Conservation (phyloP, 2,888 invertebrate species). For the Caradrina kadenii region DNA sequence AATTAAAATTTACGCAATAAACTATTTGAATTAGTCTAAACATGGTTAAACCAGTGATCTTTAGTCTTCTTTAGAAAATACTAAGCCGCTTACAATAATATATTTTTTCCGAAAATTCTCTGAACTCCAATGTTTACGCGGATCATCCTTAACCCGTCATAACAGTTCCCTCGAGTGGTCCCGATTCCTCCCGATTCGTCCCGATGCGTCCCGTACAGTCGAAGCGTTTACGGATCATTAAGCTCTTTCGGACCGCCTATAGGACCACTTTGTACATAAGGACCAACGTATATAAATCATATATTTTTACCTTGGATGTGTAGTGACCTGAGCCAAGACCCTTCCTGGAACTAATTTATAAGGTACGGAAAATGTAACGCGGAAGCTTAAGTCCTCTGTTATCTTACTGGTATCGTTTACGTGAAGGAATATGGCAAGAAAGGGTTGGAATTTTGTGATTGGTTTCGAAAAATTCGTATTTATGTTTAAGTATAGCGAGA, state of each 20-base stretch:
- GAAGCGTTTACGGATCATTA: conserved; percentile 73
- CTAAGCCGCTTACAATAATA: neutral
- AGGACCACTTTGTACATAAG: conserved; percentile 55
- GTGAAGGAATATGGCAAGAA: neutral
- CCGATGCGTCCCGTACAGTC: conserved; percentile 63
- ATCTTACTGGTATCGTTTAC: conserved; percentile 15
- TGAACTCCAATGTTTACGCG: conserved; percentile 40
- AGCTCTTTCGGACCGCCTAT: conserved; percentile 66
- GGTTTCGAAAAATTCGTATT: neutral
- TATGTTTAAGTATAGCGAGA: neutral
- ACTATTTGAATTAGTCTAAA: too few relatives aligned
- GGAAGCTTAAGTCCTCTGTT: conserved; percentile 21
- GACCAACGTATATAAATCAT: conserved; percentile 55
- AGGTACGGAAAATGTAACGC: conserved; percentile 40
- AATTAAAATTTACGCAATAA: too few relatives aligned
- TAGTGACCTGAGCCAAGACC: conserved; percentile 54
- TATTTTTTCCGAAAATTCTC: conserved; percentile 3
- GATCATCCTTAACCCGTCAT: conserved; percentile 43
- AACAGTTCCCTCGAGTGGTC: conserved; percentile 37
- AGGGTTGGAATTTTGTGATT: conserved; percentile 4
- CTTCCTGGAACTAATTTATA: conserved; percentile 61
- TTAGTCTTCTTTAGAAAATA: too few relatives aligned
- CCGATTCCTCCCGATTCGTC: conserved; percentile 31
- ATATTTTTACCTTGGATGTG: conserved; percentile 58
- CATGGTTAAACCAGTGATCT: too few relatives aligned